Conservation (phyloP, 2,888 invertebrate genomes). For the Stenodema calcarata region DNA sequence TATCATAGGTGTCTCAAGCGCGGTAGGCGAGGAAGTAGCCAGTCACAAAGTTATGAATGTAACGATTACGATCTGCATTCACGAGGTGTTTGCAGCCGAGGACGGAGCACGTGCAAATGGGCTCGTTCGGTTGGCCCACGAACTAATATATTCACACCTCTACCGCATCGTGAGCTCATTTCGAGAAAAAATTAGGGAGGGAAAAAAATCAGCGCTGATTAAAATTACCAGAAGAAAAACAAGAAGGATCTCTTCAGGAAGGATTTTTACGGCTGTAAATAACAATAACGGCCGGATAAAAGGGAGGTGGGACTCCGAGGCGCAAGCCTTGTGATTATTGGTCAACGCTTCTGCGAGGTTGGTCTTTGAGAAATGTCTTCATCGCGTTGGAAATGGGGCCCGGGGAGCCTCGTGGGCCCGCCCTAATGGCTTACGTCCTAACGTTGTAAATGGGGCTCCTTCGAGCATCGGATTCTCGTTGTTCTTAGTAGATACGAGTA, state of each 20-base stretch:
- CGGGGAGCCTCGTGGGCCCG: background rate
- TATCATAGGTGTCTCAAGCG: background rate
- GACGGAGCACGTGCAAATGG: background rate
- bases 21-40: background rate
- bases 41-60: background rate
- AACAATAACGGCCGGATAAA: background rate
- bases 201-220: background rate
- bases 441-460: background rate
- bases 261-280: conserved; percentile 25
- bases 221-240: conserved; percentile 5
- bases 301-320: background rate
- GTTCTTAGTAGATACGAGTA: background rate
- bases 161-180: background rate
- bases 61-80: background rate
- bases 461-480: background rate
- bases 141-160: background rate
- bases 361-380: background rate
- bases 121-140: background rate
- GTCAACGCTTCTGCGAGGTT: background rate
- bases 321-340: background rate
- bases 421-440: background rate
- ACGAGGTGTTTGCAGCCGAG: background rate
- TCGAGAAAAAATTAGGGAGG: too few species aligned
- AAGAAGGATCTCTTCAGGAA: background rate
- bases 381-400: background rate